phyloP scores from a whole-genome alignment of 92 coral and sea anemone species.

The Palythoa caribaeorum region DNA sequence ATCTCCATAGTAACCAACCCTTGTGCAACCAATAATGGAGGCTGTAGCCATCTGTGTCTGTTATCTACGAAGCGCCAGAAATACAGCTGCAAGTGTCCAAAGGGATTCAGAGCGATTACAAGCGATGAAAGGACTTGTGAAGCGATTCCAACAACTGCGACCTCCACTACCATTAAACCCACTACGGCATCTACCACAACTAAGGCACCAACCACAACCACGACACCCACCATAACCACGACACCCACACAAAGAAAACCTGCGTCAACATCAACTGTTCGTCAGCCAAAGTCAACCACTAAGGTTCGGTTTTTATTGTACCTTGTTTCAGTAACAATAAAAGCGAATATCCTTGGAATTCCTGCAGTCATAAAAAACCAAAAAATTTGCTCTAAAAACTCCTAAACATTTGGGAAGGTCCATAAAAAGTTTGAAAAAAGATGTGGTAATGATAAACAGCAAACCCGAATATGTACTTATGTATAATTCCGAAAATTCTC shows the following conservation, averaged over 20 bases:
- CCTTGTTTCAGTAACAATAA: not conserved
- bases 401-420: no score
- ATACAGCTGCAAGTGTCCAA: conserved; percentile 84
- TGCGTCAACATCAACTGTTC: not conserved
- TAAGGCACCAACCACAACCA: not conserved
- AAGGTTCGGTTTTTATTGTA: not conserved
- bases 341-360: not conserved
- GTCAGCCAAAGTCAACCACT: not conserved
- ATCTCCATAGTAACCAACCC: conserved; percentile 69
- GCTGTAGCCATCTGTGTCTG: conserved; percentile 94
- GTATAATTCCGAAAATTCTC: no score
- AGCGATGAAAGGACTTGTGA: conserved; percentile 72
- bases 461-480: no score
- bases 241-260: not conserved
- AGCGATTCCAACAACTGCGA: conserved; percentile 55
- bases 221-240: not conserved
- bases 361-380: no score
- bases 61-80: conserved; percentile 57
- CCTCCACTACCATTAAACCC: conserved; percentile 39
- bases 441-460: no score
- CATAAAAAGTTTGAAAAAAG: no score
- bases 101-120: conserved; percentile 74
- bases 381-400: no score
- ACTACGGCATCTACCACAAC: not conserved
- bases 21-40: conserved; percentile 86